Percentiles rank a stretch among this genome's conserved stretches.
Evolutionary conservation across 1,140 invertebrate genomes (phyloP).

Genomic region (Bombus breviceps): DNA sequence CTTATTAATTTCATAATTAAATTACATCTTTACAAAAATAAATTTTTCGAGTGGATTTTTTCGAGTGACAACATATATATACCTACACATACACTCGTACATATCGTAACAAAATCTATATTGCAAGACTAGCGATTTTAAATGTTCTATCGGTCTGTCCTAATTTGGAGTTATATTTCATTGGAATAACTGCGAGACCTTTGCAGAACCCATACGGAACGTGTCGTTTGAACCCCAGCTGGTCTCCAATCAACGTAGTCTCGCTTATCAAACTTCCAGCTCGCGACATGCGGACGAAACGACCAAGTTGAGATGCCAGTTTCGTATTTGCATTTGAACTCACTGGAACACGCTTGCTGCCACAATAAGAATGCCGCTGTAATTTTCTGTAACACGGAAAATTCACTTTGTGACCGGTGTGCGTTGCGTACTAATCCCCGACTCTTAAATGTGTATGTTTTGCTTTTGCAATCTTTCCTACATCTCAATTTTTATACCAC

Average conservation of each 20-base stretch:
- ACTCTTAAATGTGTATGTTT: background rate
- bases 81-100: no score
- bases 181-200: background rate
- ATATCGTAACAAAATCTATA: background rate
- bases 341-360: background rate
- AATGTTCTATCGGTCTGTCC: slow-evolving; percentile 13
- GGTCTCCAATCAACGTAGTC: slow-evolving; percentile 33
- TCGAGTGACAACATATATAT: no score
- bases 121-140: background rate
- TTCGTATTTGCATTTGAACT: slow-evolving; percentile 50
- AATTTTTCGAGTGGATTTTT: no score
- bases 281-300: slow-evolving; percentile 24
- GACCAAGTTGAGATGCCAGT: slow-evolving; percentile 16
- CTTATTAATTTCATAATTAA: no score
- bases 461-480: background rate
- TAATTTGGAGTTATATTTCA: slow-evolving; percentile 26
- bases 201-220: background rate
- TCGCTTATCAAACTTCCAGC: slow-evolving; percentile 45
- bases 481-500: background rate
- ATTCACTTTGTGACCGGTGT: background rate
- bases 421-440: background rate
- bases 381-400: slow-evolving; percentile 15
- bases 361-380: slow-evolving; percentile 19
- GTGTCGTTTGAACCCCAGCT: slow-evolving; percentile 35
- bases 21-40: no score